phyloP scores from a whole-genome alignment of 2,113 vertebrate genomes.

The Spilogale gracilis region DNA sequence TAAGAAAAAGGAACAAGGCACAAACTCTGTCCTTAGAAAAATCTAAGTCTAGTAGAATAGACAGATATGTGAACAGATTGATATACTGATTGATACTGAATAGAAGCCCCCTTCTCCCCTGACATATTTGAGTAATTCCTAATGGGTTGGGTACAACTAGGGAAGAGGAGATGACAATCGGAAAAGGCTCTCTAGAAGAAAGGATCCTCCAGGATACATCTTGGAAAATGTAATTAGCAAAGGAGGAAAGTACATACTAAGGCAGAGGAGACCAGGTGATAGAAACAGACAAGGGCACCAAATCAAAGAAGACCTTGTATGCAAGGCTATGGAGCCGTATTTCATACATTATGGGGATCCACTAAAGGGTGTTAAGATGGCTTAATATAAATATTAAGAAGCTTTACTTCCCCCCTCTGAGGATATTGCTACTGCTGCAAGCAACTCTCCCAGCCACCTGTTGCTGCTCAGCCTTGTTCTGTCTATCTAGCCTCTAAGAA shows the following conservation, averaged over 20 bases:
- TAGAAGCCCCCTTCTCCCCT: not conserved
- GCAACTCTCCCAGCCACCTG: not conserved
- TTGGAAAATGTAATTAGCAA: not conserved
- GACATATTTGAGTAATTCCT: not conserved
- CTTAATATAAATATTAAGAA: not conserved
- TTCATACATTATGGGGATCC: not conserved
- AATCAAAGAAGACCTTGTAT: not conserved
- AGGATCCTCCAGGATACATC: too few relatives aligned
- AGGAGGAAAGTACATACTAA: not conserved
- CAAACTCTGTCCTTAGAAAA: not conserved
- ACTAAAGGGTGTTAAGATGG: not conserved
- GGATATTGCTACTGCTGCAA: not conserved
- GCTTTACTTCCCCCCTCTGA: not conserved
- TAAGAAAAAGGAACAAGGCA: not conserved
- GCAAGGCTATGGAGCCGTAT: not conserved
- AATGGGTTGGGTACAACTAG: not conserved
- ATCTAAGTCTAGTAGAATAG: not conserved
- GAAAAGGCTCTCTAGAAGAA: not conserved
- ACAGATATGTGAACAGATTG: not conserved
- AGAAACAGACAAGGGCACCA: not conserved
- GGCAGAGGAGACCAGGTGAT: not conserved
- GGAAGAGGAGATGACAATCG: not conserved
- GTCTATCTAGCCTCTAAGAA: not conserved
- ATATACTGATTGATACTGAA: not conserved
- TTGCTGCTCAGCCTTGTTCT: not conserved